phyloP scores from a whole-genome alignment of 2,113 vertebrate species.

The Meleagris gallopavo region DNA sequence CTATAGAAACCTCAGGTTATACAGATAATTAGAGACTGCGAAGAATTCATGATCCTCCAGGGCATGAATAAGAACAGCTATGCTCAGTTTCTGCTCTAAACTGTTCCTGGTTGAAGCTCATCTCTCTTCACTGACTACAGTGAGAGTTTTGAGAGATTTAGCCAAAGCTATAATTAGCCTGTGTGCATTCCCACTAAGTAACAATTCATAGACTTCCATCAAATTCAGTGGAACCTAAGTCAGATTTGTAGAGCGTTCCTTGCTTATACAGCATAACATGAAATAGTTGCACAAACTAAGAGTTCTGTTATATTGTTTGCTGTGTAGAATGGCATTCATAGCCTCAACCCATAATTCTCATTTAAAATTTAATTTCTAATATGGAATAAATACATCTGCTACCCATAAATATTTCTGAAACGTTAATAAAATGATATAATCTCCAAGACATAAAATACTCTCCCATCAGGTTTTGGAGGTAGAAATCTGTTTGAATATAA shows the following conservation, averaged over 20 bases:
- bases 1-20: not conserved
- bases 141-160: not conserved
- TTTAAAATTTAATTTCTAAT: not conserved
- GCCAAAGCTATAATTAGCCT: not conserved
- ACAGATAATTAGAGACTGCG: not conserved
- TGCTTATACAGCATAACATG: not conserved
- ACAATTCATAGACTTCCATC: not conserved
- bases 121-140: not conserved
- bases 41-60: not conserved
- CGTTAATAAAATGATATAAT: not conserved
- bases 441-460: not conserved
- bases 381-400: not conserved
- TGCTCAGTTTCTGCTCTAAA: not conserved
- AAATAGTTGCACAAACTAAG: not conserved
- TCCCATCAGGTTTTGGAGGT: fast-evolving
- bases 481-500: not conserved
- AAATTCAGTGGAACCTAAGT: not conserved
- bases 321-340: not conserved
- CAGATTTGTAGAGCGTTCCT: not conserved
- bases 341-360: not conserved
- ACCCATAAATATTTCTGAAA: slow-evolving; percentile 6
- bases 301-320: not conserved
- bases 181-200: not conserved
- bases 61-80: not conserved
- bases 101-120: not conserved